These are phyloP conservation scores for Bradypodion pumilum DNA, from an alignment of 2,797 vertebrate species.

Conservation along the genomic window DNA sequence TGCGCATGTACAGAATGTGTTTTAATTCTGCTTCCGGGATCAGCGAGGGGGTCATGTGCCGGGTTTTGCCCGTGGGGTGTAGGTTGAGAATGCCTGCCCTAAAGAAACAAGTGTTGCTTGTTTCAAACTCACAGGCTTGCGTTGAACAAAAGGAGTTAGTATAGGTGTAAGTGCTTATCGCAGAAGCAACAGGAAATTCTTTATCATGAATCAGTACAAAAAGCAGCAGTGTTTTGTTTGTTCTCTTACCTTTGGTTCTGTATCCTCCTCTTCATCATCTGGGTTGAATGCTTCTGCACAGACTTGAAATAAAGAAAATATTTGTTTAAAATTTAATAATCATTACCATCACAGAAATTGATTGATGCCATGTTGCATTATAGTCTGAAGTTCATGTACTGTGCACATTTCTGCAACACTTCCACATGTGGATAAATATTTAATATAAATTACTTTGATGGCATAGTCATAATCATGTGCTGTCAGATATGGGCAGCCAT, in stretches of 20 bases:
- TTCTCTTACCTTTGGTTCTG: slow-evolving; percentile 87
- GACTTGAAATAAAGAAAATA: slow-evolving; percentile 79
- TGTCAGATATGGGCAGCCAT: not conserved
- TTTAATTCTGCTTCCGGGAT: too few relatives aligned
- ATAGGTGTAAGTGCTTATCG: not conserved
- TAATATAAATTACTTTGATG: not conserved
- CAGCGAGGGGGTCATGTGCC: too few relatives aligned
- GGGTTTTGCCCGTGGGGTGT: too few relatives aligned
- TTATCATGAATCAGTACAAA: not conserved
- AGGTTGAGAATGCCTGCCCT: too few relatives aligned
- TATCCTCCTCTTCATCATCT: slow-evolving; percentile 96
- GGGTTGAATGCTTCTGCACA: slow-evolving; percentile 97
- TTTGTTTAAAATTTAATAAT: not conserved
- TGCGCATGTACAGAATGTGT: too few relatives aligned
- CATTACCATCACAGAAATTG: not conserved
- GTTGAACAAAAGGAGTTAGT: slow-evolving; percentile 1
- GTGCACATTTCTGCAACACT: not conserved
- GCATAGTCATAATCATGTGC: too few relatives aligned
- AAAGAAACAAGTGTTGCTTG: slow-evolving; percentile 1
- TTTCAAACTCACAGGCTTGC: not conserved
- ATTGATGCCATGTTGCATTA: not conserved
- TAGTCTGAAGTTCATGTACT: not conserved
- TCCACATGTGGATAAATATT: not conserved
- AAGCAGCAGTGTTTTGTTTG: not conserved
- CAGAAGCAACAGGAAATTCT: not conserved